Percentiles rank a stretch among this genome's conserved stretches.
phyloP scores from a whole-genome alignment of 2,888 invertebrate genomes.

The Eristalis arbustorum region DNA sequence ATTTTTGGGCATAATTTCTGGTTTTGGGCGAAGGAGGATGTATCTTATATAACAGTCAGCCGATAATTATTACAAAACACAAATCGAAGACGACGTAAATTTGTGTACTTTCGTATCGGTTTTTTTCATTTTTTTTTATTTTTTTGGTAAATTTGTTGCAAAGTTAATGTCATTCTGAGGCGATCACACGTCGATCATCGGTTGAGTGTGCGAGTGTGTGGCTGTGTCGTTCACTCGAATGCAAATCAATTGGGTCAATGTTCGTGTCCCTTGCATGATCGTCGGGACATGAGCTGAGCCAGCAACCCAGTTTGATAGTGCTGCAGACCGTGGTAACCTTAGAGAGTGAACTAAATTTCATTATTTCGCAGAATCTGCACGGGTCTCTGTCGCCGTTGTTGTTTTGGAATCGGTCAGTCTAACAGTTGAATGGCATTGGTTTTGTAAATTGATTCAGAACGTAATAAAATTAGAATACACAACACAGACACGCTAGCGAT shows the following conservation, averaged over 20 bases:
- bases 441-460: slow-evolving; percentile 39
- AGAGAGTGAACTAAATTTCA: slow-evolving; percentile 21
- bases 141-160: neutral
- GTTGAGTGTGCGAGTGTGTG: slow-evolving; percentile 19
- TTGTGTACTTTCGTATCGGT: slow-evolving; percentile 27
- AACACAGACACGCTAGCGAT: neutral
- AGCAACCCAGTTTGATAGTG: slow-evolving; percentile 55
- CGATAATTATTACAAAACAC: slow-evolving; percentile 59
- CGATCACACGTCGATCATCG: slow-evolving; percentile 51
- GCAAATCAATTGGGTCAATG: slow-evolving; percentile 70
- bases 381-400: neutral
- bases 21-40: neutral
- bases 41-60: slow-evolving; percentile 31
- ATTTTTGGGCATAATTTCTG: neutral
- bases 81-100: slow-evolving; percentile 30
- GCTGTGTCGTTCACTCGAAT: slow-evolving; percentile 35
- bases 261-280: slow-evolving; percentile 65
- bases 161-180: slow-evolving; percentile 28
- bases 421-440: slow-evolving; percentile 1
- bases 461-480: slow-evolving; percentile 59
- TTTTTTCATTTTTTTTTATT: slow-evolving; percentile 1
- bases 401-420: neutral
- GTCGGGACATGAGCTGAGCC: neutral
- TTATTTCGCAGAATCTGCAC: neutral
- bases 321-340: slow-evolving; percentile 42